These are phyloP conservation scores for Prietella phreatophila DNA, from an alignment of 2,113 vertebrate genomes.

Conservation along the genomic window DNA sequence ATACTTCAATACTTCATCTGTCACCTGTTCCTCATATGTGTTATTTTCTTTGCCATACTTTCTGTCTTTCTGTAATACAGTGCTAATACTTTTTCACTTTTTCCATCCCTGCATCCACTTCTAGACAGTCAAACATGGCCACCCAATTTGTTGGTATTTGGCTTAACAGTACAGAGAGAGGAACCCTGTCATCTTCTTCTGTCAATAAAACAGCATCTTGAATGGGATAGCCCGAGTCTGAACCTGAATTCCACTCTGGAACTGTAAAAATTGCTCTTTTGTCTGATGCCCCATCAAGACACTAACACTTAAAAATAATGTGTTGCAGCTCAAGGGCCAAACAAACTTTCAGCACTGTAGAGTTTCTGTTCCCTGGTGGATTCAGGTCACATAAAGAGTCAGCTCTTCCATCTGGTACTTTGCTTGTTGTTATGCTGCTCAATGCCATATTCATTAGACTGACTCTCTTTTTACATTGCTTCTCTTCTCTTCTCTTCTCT, in stretches of 20 bases:
- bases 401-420: conserved; percentile 42
- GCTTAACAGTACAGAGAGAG: not conserved
- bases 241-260: not conserved
- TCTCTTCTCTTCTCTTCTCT: conserved; percentile 20
- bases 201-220: not conserved
- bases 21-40: conserved; percentile 21
- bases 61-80: not conserved
- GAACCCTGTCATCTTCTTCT: not conserved
- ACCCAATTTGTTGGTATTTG: not conserved
- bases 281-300: not conserved
- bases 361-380: conserved; percentile 18
- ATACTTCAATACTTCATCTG: not conserved
- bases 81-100: not conserved
- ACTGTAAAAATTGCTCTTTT: conserved; percentile 22
- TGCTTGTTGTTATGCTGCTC: conserved; percentile 13
- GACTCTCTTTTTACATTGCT: not conserved
- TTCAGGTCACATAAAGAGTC: conserved; percentile 39
- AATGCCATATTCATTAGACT: conserved; percentile 39
- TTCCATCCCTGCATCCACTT: not conserved
- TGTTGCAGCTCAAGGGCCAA: conserved; percentile 13
- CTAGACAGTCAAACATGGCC: not conserved
- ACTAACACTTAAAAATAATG: conserved; percentile 35
- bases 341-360: conserved; percentile 31
- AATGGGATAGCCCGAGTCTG: not conserved
- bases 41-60: not conserved